phyloP scores from a whole-genome alignment of 2,888 invertebrate species.

The Petrolisthes cinctipes region DNA sequence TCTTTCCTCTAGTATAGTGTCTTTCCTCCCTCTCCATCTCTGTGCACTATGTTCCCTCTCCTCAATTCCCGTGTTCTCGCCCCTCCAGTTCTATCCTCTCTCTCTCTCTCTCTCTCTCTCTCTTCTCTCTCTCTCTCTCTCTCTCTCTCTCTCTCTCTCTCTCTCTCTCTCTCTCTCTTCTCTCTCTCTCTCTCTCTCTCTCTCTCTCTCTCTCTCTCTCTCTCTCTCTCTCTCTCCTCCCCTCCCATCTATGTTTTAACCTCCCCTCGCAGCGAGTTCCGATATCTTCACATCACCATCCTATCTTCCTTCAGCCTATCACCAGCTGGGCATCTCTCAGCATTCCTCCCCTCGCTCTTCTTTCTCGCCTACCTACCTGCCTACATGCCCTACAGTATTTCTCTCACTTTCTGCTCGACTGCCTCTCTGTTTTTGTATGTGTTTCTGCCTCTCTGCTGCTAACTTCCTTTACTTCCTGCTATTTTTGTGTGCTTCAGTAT shows the following conservation, averaged over 20 bases:
- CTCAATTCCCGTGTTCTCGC: too few relatives aligned
- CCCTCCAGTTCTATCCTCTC: too few relatives aligned
- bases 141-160: neutral
- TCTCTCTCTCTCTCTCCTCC: neutral
- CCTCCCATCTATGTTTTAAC: neutral
- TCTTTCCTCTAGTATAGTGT: too few relatives aligned
- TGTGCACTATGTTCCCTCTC: too few relatives aligned
- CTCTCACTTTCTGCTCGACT: neutral
- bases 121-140: too few relatives aligned
- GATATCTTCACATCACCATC: constrained; percentile 6
- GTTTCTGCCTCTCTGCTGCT: neutral
- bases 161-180: neutral
- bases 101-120: too few relatives aligned
- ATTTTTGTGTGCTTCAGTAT: neutral
- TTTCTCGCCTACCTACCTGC: neutral
- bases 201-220: neutral
- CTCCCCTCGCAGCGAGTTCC: neutral
- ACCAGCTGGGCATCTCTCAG: neutral
- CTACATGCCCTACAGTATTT: neutral
- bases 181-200: neutral
- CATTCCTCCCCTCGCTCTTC: neutral
- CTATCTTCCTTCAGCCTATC: constrained; percentile 9
- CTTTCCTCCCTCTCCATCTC: too few relatives aligned
- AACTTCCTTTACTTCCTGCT: neutral
- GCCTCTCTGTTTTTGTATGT: neutral